These are phyloP conservation scores for Drosophila sucinea DNA, from an alignment of 1,140 invertebrate genomes.

Conservation along the genomic window DNA sequence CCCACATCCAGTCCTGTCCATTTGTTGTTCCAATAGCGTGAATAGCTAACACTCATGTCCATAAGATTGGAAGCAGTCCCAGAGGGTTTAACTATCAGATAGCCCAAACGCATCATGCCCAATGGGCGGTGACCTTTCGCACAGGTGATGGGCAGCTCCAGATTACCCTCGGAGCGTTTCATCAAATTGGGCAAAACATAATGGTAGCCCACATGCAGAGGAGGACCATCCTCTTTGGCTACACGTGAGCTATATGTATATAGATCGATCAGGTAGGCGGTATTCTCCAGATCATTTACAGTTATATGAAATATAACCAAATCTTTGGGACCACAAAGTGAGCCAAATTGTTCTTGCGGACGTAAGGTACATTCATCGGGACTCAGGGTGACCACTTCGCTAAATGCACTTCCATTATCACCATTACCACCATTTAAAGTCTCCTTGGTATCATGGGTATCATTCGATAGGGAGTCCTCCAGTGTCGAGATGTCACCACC, in stretches of 20 bases:
- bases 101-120: constrained; percentile 88
- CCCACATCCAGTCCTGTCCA: constrained; percentile 95
- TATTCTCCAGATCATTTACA: constrained; percentile 88
- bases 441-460: constrained; percentile 84
- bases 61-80: constrained; percentile 83
- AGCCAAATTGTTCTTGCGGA: constrained; percentile 93
- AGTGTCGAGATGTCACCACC: constrained; percentile 54
- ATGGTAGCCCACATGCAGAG: constrained; percentile 93
- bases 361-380: constrained; percentile 86
- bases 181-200: constrained; percentile 89
- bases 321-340: constrained; percentile 88
- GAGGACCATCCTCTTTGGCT: constrained; percentile 86
- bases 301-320: constrained; percentile 92
- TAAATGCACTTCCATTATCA: constrained; percentile 84
- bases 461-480: constrained; percentile 85
- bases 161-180: constrained; percentile 90
- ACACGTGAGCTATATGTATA: constrained; percentile 86
- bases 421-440: constrained; percentile 83
- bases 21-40: constrained; percentile 92
- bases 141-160: constrained; percentile 92
- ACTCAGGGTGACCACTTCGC: constrained; percentile 86
- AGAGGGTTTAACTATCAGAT: constrained; percentile 83
- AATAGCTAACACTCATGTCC: constrained; percentile 91
- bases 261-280: constrained; percentile 88
- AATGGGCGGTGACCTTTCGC: constrained; percentile 93